A percentile compares a stretch with the other conserved stretches of the same genome.
These are phyloP conservation scores for Epinephelus lanceolatus DNA, from an alignment of 2,113 vertebrate genomes.

Conservation along the genomic window DNA sequence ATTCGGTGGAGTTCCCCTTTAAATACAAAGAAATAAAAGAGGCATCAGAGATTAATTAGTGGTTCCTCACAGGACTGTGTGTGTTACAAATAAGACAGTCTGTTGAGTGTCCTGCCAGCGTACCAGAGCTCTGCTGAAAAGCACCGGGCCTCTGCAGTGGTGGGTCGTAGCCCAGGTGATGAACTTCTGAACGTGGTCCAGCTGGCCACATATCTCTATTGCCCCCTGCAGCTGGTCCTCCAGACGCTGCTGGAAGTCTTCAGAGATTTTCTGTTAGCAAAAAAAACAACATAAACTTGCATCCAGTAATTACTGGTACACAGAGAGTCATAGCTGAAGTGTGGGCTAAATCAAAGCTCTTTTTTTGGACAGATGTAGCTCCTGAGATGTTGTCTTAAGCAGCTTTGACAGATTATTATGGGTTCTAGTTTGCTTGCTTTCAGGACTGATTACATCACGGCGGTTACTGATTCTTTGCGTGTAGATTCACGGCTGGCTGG, in stretches of 20 bases:
- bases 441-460: slow-evolving; percentile 51
- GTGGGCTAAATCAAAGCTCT: slow-evolving; percentile 31
- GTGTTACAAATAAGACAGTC: neutral
- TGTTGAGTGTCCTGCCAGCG: slow-evolving; percentile 49
- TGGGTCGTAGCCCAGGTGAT: slow-evolving; percentile 95
- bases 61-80: neutral
- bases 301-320: slow-evolving; percentile 29
- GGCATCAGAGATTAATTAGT: slow-evolving; percentile 6
- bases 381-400: slow-evolving; percentile 50
- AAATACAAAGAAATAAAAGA: slow-evolving; percentile 14
- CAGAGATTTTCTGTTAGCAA: slow-evolving; percentile 89
- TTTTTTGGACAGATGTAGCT: slow-evolving; percentile 35
- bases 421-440: slow-evolving; percentile 59
- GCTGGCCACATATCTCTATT: slow-evolving; percentile 92
- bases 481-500: slow-evolving; percentile 64
- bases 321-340: slow-evolving; percentile 5
- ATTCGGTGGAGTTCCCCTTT: neutral
- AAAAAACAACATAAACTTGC: slow-evolving; percentile 28
- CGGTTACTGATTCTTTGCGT: slow-evolving; percentile 58
- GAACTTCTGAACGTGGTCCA: slow-evolving; percentile 97
- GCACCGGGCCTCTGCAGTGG: slow-evolving; percentile 92
- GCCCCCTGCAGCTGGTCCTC: slow-evolving; percentile 94
- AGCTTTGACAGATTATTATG: slow-evolving; percentile 64
- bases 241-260: slow-evolving; percentile 90
- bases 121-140: slow-evolving; percentile 98